A percentile compares a stretch with the other conserved stretches of the same genome.
Evolutionary conservation across 2,797 vertebrate species (phyloP).

Genomic region (Catharus ustulatus): DNA sequence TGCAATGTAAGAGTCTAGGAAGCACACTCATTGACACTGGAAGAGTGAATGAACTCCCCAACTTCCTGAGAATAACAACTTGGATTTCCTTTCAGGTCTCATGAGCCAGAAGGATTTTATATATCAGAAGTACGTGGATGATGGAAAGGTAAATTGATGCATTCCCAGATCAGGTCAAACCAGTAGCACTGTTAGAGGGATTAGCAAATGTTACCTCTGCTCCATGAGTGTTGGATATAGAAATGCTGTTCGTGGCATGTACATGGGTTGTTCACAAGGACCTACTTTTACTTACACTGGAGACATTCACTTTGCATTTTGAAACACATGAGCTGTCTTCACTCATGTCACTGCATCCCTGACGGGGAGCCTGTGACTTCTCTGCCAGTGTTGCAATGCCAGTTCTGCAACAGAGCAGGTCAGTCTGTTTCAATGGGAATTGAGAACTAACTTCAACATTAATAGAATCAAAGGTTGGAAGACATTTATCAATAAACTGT

Average conservation of each 20-base stretch:
- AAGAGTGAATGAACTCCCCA: background rate
- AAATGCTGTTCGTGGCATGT: background rate
- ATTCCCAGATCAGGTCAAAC: background rate
- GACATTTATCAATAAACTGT: background rate
- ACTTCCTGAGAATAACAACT: background rate
- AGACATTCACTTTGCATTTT: background rate
- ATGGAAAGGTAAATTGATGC: background rate
- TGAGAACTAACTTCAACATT: background rate
- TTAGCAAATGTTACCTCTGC: background rate
- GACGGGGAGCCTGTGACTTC: background rate
- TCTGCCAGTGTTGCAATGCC: background rate
- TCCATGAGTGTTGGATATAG: background rate
- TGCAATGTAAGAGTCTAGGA: background rate
- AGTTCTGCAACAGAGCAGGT: background rate
- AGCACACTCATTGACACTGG: background rate
- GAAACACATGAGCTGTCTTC: background rate
- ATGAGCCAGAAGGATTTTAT: background rate
- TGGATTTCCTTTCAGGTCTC: background rate
- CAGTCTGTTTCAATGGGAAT: background rate
- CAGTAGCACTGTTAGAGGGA: background rate
- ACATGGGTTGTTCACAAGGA: background rate
- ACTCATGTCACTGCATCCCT: accelerated
- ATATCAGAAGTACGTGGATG: background rate
- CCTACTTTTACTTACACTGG: background rate
- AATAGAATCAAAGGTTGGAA: background rate